Conservation (phyloP, 2,888 invertebrate species). For the Callimorpha dominula region DNA sequence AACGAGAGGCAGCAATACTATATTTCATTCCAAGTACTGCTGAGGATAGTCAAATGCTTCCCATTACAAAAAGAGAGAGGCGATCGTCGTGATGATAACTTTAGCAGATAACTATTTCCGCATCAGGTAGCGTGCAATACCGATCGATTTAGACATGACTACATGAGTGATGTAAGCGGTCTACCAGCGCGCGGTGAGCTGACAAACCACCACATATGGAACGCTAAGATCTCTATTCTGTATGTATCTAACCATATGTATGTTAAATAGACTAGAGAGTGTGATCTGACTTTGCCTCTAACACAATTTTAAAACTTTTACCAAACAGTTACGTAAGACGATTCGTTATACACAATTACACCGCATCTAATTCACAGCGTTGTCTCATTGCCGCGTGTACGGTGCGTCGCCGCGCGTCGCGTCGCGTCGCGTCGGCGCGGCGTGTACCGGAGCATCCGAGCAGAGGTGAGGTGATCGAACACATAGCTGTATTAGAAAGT, state of each 20-base stretch:
- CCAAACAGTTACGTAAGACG: conserved; percentile 30
- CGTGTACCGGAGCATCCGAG: conserved; percentile 6
- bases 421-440: too few relatives aligned
- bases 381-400: neutral
- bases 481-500: conserved; percentile 28
- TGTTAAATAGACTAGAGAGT: neutral
- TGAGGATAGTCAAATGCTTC: neutral
- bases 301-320: conserved; percentile 21
- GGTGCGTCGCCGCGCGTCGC: neutral
- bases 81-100: neutral
- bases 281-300: neutral
- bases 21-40: neutral
- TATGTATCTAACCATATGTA: neutral
- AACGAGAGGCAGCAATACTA: neutral
- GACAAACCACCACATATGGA: neutral
- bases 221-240: neutral
- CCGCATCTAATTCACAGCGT: conserved; percentile 16
- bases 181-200: neutral
- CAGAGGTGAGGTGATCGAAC: conserved; percentile 14
- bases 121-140: neutral
- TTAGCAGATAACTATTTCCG: neutral
- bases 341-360: conserved; percentile 35
- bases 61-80: neutral
- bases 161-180: conserved; percentile 4
- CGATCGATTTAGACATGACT: conserved; percentile 3